Base-by-base conservation (phyloP, 2,888 invertebrate species). In the Campaea margaritaria region DNA sequence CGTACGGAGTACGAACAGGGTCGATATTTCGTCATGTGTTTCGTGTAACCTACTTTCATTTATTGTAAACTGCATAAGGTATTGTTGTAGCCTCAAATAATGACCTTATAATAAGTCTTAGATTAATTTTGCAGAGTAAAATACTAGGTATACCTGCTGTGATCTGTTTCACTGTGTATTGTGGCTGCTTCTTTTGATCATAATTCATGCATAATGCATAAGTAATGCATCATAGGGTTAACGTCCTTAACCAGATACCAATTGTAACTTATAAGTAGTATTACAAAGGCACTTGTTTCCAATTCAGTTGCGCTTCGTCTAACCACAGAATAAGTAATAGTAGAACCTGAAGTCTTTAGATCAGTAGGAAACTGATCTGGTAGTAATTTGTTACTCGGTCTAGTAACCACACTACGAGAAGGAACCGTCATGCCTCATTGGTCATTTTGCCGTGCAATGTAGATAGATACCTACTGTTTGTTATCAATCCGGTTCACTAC, bases 1-100 rank as follows among this genome's bases (percentile, higher is more conserved):
- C 62, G 62, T 75, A 67, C 71, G 74, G 70, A 78, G 62, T 75
- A 68, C 70, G 73, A 70, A 75, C 83, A 83, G 81, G 83, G 83
- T 79, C 83, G 74, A 69, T 68, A 72, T 83, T 83, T 80, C 83
- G 72, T 83, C 79, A 84, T 73, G 65, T 72, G 69, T 67, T 69
- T 64, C 66, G 57, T 69, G 72, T 79, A 82, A 82, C 85, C 84
- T 77, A 84, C 84, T 84, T 85, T 84, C 81, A 72, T 75, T 78
- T 77, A 62, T 55, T 62, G 60, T 67, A 49, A 61, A 57, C 68
- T 65, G 69, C 72, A 71, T 73, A 73, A 67, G 73, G 57, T 61
- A 58, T 58, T 54, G 54, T 61, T 54, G 31, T 56, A 54, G 39
- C 47, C 13, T 47, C 11, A 16, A 48, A 49, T 39, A 39, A 42